phyloP scores from a whole-genome alignment of 2,797 vertebrate genomes.

The Helarctos malayanus region DNA sequence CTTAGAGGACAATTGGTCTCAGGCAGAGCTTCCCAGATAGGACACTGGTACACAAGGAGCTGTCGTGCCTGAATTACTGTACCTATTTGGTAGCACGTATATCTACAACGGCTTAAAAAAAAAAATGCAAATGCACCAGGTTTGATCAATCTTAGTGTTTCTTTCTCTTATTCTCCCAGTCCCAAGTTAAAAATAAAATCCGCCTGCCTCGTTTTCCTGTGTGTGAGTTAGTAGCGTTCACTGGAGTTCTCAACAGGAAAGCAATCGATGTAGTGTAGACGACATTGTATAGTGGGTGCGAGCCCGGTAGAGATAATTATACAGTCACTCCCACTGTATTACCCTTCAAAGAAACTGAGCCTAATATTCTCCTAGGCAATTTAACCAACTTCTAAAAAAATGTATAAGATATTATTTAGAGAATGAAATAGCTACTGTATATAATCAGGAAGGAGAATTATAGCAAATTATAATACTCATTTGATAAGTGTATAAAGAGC shows the following conservation, averaged over 20 bases:
- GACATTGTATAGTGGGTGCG: constrained; percentile 84
- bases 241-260: constrained; percentile 83
- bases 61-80: background rate
- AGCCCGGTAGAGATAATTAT: constrained; percentile 88
- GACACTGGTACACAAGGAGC: background rate
- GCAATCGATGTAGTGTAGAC: constrained; percentile 78
- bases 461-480: constrained; percentile 89
- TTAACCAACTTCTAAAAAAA: constrained; percentile 88
- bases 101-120: constrained; percentile 79
- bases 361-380: constrained; percentile 89
- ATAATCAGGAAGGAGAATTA: constrained; percentile 88
- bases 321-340: constrained; percentile 88
- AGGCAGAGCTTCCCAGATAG: background rate
- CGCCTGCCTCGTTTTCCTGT: constrained; percentile 77
- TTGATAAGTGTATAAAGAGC: constrained; percentile 89
- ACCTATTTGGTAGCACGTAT: constrained; percentile 10
- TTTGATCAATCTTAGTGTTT: constrained; percentile 79
- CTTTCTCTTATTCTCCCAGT: constrained; percentile 71
- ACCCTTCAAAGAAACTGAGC: constrained; percentile 88
- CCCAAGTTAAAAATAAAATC: constrained; percentile 82
- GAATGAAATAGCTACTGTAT: constrained; percentile 87
- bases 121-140: constrained; percentile 79
- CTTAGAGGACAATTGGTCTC: constrained; percentile 50
- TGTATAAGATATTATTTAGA: constrained; percentile 87
- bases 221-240: constrained; percentile 84